A percentile compares a stretch with the other conserved stretches of the same genome.
phyloP scores from a whole-genome alignment of 2,888 invertebrate species.

The Cataglyphis rosenhaueri region DNA sequence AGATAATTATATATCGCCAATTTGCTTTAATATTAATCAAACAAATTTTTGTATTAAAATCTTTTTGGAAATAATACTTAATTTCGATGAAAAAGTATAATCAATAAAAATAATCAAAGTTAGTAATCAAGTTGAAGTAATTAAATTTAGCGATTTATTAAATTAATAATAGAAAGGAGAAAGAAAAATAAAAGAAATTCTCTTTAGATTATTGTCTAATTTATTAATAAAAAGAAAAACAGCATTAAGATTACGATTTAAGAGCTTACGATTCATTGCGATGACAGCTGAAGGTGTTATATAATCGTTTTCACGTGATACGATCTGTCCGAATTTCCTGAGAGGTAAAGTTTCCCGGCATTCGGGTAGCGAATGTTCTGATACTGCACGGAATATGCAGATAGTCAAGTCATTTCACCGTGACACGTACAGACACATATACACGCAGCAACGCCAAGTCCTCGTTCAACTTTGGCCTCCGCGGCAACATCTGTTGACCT shows the following conservation, averaged over 20 bases:
- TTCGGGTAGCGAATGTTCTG: not conserved
- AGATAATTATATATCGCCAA: not conserved
- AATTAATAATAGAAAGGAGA: not conserved
- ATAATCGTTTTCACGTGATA: not conserved
- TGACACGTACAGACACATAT: not conserved
- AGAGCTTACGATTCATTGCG: not conserved
- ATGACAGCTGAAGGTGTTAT: not conserved
- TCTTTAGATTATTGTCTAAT: not conserved
- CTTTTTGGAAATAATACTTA: not conserved
- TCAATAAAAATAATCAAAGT: not conserved
- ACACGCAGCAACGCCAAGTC: not conserved
- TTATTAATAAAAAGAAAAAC: not conserved
- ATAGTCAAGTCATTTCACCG: slow-evolving; percentile 25
- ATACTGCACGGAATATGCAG: slow-evolving; percentile 16
- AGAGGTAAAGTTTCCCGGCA: not conserved
- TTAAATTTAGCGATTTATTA: not conserved
- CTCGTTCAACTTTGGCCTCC: slow-evolving; percentile 23
- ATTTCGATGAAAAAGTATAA: not conserved
- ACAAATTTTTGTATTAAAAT: not conserved
- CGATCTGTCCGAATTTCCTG: slow-evolving; percentile 6
- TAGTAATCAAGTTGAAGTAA: not conserved
- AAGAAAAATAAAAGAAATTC: not conserved
- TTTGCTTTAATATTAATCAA: not conserved
- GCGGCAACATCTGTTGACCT: slow-evolving; percentile 57
- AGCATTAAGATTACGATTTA: not conserved